These are phyloP conservation scores for Eudyptes chrysolophus DNA, from an alignment of 2,113 vertebrate species.

Conservation along the genomic window DNA sequence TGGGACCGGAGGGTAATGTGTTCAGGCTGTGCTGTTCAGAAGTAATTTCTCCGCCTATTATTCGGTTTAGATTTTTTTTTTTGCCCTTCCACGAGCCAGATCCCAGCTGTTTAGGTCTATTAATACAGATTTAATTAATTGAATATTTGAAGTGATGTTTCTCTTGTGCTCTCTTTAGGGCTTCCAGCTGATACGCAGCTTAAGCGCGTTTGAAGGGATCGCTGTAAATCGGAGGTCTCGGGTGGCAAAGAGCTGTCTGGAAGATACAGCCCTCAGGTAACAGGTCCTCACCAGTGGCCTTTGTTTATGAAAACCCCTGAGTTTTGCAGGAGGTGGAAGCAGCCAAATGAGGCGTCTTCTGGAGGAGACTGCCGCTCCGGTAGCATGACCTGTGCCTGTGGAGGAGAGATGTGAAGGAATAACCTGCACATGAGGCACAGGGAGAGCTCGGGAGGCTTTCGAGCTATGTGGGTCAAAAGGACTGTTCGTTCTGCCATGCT, in stretches of 20 bases:
- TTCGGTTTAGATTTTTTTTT: not conserved
- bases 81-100: rapidly evolving
- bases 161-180: not conserved
- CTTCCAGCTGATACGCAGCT: rapidly evolving
- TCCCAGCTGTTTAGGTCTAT: not conserved
- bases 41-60: not conserved
- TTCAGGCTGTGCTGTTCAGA: not conserved
- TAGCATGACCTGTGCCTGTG: rapidly evolving
- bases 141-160: not conserved
- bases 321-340: not conserved
- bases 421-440: rapidly evolving
- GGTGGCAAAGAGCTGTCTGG: not conserved
- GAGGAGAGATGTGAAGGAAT: not conserved
- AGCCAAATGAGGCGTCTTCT: rapidly evolving
- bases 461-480: not conserved
- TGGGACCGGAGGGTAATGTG: not conserved
- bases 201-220: rapidly evolving
- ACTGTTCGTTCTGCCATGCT: rapidly evolving
- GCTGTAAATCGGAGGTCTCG: rapidly evolving
- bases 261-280: not conserved
- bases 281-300: not conserved
- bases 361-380: rapidly evolving
- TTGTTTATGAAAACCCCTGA: too few species aligned
- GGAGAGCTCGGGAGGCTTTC: rapidly evolving
- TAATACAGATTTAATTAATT: not conserved